Evolutionary conservation across 2,888 invertebrate genomes (phyloP), one percentile per base, ranked within the genome.

Genomic region (Acronicta leporina): DNA sequence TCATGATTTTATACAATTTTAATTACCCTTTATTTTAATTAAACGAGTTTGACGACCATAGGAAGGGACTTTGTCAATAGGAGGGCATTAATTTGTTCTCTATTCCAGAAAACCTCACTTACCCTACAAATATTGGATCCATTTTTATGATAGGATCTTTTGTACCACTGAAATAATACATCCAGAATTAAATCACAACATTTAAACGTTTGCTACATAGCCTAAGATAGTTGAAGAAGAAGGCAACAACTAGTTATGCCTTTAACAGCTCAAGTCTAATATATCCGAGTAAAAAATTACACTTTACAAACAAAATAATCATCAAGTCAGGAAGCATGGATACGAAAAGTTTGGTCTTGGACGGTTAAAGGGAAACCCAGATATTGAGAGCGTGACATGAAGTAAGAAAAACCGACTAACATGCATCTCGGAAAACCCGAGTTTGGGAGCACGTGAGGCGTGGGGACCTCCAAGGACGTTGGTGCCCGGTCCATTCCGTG

Each of bases 141-240:
- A 64, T 68, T 58, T 27, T 38, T 54, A 68, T 51, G 20, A 72
- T 66, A 38, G 58, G 41, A 65, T 66, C 35, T 4, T 38, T 51
- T 33, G 59, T 51, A 71, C 25, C 58, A 71, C 68, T 68, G 68
- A 66, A 68, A 68, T 72, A 41, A 71, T 49, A 59, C 40, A 51
- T 50, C 40, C 16, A 50, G 10, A 55, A 43, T 55, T 59, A 55
- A 58, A 44, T 25, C 43, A 30, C 16, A 41, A 42, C 20, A 43
- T 40, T 42, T 13, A 33, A 43, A 44, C n/a, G 7, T 7, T 25
- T 43, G 25, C 7, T 13, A n/a, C 20, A 13, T 13, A 25, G 25
- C 25, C 5, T 25, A 44, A 13, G 11, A 43, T 43, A 43, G 20
- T 44, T 44, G 2, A 38, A 20, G 43, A 13, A 42, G 15, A 20